These are phyloP conservation scores for Acyrthosiphon pisum DNA, from an alignment of 1,140 invertebrate genomes.

Conservation along the genomic window DNA sequence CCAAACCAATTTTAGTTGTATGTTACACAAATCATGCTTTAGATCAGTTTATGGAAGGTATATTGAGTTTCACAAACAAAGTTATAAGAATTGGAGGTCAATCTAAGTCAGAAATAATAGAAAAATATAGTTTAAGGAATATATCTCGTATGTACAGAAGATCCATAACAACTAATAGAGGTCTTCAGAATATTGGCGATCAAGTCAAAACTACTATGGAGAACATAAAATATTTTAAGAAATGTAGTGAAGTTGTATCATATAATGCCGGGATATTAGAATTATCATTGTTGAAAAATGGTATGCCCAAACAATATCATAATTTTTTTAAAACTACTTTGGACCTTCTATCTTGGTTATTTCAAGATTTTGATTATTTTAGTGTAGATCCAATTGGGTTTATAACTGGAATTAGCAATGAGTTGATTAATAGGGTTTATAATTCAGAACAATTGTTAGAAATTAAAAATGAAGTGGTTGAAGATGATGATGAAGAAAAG, in stretches of 20 bases:
- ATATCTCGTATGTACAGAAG: conserved; percentile 2
- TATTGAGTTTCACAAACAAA: conserved; percentile 67
- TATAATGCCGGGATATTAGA: conserved; percentile 42
- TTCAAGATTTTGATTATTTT: conserved; percentile 34
- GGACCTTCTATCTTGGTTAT: conserved; percentile 30
- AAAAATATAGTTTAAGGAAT: conserved; percentile 63
- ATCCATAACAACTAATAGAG: neutral
- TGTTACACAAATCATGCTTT: conserved; percentile 89
- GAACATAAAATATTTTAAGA: conserved; percentile 28
- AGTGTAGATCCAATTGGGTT: neutral
- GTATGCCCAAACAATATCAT: conserved; percentile 32
- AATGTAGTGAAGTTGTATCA: conserved; percentile 18
- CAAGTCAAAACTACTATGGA: neutral
- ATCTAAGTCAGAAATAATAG: conserved; percentile 69
- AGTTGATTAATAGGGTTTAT: neutral
- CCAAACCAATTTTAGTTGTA: conserved; percentile 75
- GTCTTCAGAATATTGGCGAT: neutral
- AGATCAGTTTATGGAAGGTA: conserved; percentile 84
- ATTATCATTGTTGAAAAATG: conserved; percentile 31
- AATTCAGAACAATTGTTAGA: neutral
- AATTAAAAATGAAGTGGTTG: neutral
- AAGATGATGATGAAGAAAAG: neutral
- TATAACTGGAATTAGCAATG: neutral
- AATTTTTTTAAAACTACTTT: neutral
- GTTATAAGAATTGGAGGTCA: conserved; percentile 78